Evolutionary conservation across 2,797 vertebrate genomes (phyloP).

Genomic region (Thripadectes ignobilis): DNA sequence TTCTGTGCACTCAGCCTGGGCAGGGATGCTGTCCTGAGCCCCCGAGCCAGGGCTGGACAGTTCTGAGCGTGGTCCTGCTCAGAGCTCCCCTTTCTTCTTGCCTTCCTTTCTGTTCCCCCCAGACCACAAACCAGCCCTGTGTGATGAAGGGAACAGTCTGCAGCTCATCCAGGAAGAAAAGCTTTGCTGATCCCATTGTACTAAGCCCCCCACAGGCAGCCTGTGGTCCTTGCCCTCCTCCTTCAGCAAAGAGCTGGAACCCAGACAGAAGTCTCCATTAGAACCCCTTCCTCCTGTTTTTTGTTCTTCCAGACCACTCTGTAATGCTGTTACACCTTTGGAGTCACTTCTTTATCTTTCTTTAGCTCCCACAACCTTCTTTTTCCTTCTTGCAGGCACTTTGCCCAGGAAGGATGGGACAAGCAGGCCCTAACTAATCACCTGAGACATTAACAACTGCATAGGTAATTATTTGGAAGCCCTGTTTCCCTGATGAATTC

Average conservation of each 20-base stretch:
- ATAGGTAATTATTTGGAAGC: not conserved
- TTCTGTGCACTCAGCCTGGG: not conserved
- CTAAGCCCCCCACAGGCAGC: not conserved
- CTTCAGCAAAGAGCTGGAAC: not conserved
- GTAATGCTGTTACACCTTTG: not conserved
- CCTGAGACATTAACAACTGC: not conserved
- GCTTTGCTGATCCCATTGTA: fast-evolving
- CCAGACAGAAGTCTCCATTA: not conserved
- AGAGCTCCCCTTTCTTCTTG: not conserved
- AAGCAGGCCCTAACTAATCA: not conserved
- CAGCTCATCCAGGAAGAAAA: fast-evolving
- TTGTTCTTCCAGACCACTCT: not conserved
- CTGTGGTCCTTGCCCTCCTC: not conserved
- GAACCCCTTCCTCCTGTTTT: not conserved
- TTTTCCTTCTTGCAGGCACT: not conserved
- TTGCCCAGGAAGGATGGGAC: not conserved
- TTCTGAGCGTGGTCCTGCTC: not conserved
- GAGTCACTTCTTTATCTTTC: not conserved
- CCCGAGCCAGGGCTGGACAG: fast-evolving
- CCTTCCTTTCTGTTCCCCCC: not conserved
- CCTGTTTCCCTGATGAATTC: not conserved
- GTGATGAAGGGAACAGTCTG: not conserved
- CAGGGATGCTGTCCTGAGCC: not conserved
- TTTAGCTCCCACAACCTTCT: not conserved
- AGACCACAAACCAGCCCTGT: fast-evolving